Evolutionary conservation across 2,797 vertebrate genomes (phyloP).

Genomic region (Threskiornis aethiopicus): DNA sequence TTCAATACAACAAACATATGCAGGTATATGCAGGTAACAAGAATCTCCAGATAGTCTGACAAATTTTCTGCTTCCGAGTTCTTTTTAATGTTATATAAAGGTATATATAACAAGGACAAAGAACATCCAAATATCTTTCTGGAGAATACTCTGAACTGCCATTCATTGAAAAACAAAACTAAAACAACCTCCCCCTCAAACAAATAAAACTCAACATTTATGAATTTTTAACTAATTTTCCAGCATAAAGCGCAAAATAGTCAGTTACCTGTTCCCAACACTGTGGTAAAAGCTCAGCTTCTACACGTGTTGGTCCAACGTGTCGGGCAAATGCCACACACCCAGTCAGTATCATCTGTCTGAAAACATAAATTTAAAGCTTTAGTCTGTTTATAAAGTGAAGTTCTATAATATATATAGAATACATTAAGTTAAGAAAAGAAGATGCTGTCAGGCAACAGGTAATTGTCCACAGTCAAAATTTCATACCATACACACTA

Average conservation of each 20-base stretch:
- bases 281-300: constrained; percentile 97
- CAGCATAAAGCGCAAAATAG: not conserved
- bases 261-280: constrained; percentile 97
- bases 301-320: constrained; percentile 95
- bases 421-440: not conserved
- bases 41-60: not conserved
- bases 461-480: not conserved
- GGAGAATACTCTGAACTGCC: not conserved
- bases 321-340: constrained; percentile 97
- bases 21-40: not conserved
- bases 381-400: not conserved
- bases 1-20: not conserved
- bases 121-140: not conserved
- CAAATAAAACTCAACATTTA: not conserved
- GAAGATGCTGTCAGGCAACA: not conserved
- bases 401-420: not conserved
- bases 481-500: not conserved
- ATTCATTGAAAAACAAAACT: not conserved
- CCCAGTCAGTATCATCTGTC: constrained; percentile 98
- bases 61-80: not conserved
- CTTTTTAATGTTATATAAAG: not conserved
- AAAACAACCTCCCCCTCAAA: not conserved
- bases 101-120: not conserved
- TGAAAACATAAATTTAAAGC: constrained; percentile 63
- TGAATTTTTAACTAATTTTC: not conserved